Percentiles rank a stretch among this genome's conserved stretches.
phyloP scores from a whole-genome alignment of 2,797 vertebrate genomes.

The Pseudotriccus pelzelni region DNA sequence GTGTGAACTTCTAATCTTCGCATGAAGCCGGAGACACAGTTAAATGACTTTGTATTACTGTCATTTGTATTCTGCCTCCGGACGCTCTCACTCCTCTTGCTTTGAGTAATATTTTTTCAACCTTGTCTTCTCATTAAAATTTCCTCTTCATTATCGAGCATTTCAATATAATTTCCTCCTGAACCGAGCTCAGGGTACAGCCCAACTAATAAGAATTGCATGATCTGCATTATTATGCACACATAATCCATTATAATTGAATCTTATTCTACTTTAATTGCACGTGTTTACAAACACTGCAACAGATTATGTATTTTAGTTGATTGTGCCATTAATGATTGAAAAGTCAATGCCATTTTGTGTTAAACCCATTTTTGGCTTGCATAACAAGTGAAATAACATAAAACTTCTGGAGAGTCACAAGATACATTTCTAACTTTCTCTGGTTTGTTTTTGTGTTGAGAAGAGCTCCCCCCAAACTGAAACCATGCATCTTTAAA shows the following conservation, averaged over 20 bases:
- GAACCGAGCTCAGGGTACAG: background rate
- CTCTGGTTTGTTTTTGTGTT: background rate
- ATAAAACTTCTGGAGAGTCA: background rate
- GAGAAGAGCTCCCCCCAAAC: background rate
- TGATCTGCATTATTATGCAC: slow-evolving; percentile 51
- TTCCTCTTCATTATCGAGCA: slow-evolving; percentile 46
- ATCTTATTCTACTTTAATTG: slow-evolving; percentile 64
- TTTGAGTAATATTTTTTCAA: slow-evolving; percentile 58
- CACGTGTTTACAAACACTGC: slow-evolving; percentile 56
- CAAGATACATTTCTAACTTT: background rate
- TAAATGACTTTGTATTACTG: slow-evolving; percentile 9
- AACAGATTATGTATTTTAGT: slow-evolving; percentile 47
- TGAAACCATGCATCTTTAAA: background rate
- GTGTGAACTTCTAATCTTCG: background rate
- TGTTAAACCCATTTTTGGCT: slow-evolving; percentile 10
- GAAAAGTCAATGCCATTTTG: slow-evolving; percentile 56
- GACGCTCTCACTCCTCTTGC: slow-evolving; percentile 22
- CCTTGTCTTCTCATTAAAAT: slow-evolving; percentile 65
- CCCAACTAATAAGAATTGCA: slow-evolving; percentile 59
- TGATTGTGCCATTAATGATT: slow-evolving; percentile 65
- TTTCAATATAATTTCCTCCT: slow-evolving; percentile 51
- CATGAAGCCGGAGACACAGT: background rate
- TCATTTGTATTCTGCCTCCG: slow-evolving; percentile 55
- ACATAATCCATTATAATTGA: slow-evolving; percentile 61
- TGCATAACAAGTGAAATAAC: background rate